phyloP scores from a whole-genome alignment of 2,113 vertebrate genomes.

The Rhinichthys klamathensis region DNA sequence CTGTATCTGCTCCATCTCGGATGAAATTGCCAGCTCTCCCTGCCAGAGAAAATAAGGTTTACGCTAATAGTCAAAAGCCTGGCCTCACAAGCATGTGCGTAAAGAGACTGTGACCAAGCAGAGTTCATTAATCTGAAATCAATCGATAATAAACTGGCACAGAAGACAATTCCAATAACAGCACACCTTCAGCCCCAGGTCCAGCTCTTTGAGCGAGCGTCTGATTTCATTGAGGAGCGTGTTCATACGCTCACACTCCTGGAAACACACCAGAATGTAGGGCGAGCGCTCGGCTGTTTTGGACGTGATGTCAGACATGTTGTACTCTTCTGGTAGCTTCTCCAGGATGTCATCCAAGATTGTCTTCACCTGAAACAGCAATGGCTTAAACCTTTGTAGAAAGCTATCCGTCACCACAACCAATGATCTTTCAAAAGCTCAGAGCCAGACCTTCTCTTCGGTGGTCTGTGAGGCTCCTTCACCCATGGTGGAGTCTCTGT shows the following conservation, averaged over 20 bases:
- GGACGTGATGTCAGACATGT: conserved; percentile 79
- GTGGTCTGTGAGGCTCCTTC: conserved; percentile 76
- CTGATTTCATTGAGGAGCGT: conserved; percentile 71
- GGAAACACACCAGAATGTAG: conserved; percentile 79
- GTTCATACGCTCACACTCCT: conserved; percentile 82
- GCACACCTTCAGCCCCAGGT: conserved; percentile 78
- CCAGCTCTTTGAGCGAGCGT: conserved; percentile 76
- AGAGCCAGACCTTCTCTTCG: conserved; percentile 79
- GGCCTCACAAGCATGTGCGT: no score
- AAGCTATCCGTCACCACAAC: background rate
- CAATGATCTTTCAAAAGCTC: background rate
- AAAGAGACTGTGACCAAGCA: background rate
- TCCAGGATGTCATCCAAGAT: conserved; percentile 75
- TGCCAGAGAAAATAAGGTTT: conserved; percentile 65
- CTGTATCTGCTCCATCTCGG: conserved; percentile 91
- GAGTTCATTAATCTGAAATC: background rate
- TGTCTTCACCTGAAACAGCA: conserved; percentile 73
- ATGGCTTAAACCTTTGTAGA: background rate
- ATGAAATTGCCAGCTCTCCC: conserved; percentile 95
- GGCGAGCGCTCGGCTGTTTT: conserved; percentile 76
- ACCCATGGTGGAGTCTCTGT: conserved; percentile 72
- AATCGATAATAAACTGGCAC: background rate
- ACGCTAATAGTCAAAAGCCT: no score
- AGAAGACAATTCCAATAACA: background rate
- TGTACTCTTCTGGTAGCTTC: conserved; percentile 78